Percentiles rank a stretch among this genome's conserved stretches.
Conservation (phyloP, 2,888 invertebrate species). For the Chloroclysta siterata region DNA sequence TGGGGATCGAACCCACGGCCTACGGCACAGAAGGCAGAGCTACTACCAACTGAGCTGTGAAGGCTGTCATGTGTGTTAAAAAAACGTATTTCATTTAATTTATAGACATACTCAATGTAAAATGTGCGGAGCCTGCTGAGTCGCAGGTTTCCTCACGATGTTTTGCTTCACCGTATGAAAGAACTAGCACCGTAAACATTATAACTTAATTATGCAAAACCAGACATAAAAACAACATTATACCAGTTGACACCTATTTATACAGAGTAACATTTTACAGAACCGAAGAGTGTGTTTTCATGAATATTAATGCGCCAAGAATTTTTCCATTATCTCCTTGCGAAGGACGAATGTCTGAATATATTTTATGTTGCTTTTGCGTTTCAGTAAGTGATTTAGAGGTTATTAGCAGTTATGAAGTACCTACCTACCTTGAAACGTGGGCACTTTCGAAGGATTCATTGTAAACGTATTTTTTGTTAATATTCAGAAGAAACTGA, state of each 20-base stretch:
- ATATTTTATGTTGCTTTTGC: slow-evolving; percentile 61
- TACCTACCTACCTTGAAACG: slow-evolving; percentile 5
- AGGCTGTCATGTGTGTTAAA: too few species aligned
- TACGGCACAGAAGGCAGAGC: too few species aligned
- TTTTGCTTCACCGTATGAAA: neutral
- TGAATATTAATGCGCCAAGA: slow-evolving; percentile 68
- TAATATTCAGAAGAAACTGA: too few species aligned
- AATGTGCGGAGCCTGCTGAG: too few species aligned
- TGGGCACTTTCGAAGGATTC: neutral
- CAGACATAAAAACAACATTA: slow-evolving; percentile 29
- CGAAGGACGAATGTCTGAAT: slow-evolving; percentile 59
- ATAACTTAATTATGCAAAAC: slow-evolving; percentile 41
- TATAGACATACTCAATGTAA: too few species aligned
- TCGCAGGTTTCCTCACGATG: too few species aligned
- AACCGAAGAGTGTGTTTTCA: slow-evolving; percentile 46
- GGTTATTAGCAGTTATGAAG: slow-evolving; percentile 28
- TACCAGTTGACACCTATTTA: slow-evolving; percentile 32
- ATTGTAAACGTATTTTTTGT: too few species aligned
- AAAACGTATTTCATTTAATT: too few species aligned
- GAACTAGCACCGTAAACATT: slow-evolving; percentile 5
- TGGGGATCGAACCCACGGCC: too few species aligned
- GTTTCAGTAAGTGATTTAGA: slow-evolving; percentile 38
- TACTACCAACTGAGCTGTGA: too few species aligned
- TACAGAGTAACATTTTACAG: slow-evolving; percentile 35
- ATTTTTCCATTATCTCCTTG: slow-evolving; percentile 67